Evolutionary conservation across 1,140 invertebrate genomes (phyloP), one percentile per base, ranked within the genome.

Genomic region (Tachypleus tridentatus): DNA sequence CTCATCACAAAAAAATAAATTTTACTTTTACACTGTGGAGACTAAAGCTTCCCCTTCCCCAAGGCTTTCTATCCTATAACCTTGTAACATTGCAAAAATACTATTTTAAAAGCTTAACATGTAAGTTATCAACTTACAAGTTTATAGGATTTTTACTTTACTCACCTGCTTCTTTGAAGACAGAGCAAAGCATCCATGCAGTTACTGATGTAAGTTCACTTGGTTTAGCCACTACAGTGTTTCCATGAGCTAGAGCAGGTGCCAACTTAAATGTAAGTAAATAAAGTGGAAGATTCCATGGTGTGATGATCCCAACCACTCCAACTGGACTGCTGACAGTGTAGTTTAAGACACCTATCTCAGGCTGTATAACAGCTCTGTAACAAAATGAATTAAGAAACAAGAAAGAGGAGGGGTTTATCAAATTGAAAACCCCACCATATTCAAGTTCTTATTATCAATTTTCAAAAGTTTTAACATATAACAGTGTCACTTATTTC

Each of bases 261-360:
- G 82, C 83, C 4, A 84, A 51, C 69, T 83, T 82, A 69, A 81
- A 82, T 57, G 80, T 80, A 4, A 84, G 73, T 49, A 84, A 75
- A 70, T 84, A 85, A 4, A 84, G 67, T 3, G 83, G 83, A 4
- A 84, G 74, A 74, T 84, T 84, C 83, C 83, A 84, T 5, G 83
- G 83, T 60, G 76, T 77, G 64, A 84, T 84, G 3, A 83, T 73
- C 1, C 77, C 82, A 5, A 80, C 81, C 29, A 85, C 81, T 50
- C 83, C 83, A 49, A 82, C 73, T 49, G 83, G 80, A 51, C 77
- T 71, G 52, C 77, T 74, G 3, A 76, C 70, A 0, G 80, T 81
- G 71, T 83, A 84, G 70, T 81, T 83, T 0, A 84, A 59, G 4
- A 77, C 75, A 57, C 74, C 72, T 6, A 72, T 71, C 53, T 77